phyloP scores from a whole-genome alignment of 2,797 vertebrate species.

The Antennarius maculatus region DNA sequence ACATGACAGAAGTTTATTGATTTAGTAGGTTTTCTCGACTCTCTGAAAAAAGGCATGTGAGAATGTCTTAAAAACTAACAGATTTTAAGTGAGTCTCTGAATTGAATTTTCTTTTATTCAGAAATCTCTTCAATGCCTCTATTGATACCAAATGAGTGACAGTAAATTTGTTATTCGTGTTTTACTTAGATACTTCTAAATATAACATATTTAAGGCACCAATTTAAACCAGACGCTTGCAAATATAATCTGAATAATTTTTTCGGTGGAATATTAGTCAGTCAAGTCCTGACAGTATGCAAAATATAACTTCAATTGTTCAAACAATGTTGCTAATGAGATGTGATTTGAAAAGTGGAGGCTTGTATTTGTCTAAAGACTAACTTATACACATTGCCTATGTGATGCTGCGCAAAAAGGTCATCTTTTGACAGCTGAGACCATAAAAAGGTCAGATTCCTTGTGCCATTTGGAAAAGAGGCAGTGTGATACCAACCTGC shows the following conservation, averaged over 20 bases:
- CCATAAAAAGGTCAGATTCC: conserved; percentile 75
- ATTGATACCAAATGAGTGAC: conserved; percentile 27
- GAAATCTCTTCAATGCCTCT: conserved; percentile 47
- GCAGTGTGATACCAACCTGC: conserved; percentile 68
- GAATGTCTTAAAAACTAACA: conserved; percentile 56
- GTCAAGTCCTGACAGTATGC: no score
- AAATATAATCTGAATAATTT: neutral
- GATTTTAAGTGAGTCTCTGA: conserved; percentile 72
- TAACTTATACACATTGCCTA: conserved; percentile 45
- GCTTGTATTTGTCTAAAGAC: conserved; percentile 50
- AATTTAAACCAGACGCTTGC: conserved; percentile 15
- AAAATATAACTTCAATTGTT: conserved; percentile 5
- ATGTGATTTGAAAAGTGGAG: conserved; percentile 39
- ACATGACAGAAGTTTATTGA: conserved; percentile 65
- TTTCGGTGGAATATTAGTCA: neutral
- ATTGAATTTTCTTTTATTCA: conserved; percentile 65
- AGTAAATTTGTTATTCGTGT: conserved; percentile 41
- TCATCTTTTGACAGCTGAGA: conserved; percentile 72
- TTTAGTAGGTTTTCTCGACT: conserved; percentile 62
- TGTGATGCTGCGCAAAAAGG: conserved; percentile 71
- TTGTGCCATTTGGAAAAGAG: conserved; percentile 77
- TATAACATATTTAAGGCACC: conserved; percentile 18
- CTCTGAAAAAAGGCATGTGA: conserved; percentile 55
- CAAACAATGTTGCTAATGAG: conserved; percentile 36
- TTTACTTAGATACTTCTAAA: conserved; percentile 13